Conservation (phyloP, 2,888 invertebrate species). For the Didymodactylos carnosus region DNA sequence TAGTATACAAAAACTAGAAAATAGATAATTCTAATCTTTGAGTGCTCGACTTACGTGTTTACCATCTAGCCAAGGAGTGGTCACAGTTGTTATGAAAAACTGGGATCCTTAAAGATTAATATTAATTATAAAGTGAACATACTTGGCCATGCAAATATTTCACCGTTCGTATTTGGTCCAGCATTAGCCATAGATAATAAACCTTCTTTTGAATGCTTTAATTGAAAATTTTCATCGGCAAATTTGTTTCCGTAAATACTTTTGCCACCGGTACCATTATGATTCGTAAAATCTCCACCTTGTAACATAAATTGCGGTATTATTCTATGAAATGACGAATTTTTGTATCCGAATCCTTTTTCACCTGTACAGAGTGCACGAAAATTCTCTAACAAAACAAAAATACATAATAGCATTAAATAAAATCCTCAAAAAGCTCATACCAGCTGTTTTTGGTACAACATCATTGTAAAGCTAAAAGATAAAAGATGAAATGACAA, state of each 20-base stretch:
- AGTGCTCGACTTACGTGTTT: conserved; percentile 21
- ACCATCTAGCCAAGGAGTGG: conserved; percentile 19
- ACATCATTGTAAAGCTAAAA: conserved; percentile 62
- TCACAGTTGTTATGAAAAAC: conserved; percentile 14
- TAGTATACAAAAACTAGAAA: background rate
- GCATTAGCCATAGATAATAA: conserved; percentile 15
- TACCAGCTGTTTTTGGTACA: conserved; percentile 63
- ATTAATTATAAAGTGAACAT: no score
- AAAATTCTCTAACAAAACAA: conserved; percentile 15
- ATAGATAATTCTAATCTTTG: no score
- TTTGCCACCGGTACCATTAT: conserved; percentile 12
- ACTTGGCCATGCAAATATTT: no score
- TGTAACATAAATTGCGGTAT: conserved; percentile 14
- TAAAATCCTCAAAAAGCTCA: background rate
- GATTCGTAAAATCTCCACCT: conserved; percentile 14
- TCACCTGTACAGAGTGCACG: conserved; percentile 14
- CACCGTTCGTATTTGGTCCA: conserved; percentile 14
- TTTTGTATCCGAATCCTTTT: conserved; percentile 13
- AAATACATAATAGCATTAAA: background rate
- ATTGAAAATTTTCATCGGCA: conserved; percentile 11
- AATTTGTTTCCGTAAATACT: conserved; percentile 14
- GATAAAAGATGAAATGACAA: no score
- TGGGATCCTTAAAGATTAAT: conserved; percentile 2
- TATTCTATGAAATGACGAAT: conserved; percentile 8
- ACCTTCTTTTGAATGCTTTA: conserved; percentile 11